Percentiles rank a stretch among this genome's conserved stretches.
phyloP scores from a whole-genome alignment of 1,140 invertebrate species.

The Holotrichia oblita region DNA sequence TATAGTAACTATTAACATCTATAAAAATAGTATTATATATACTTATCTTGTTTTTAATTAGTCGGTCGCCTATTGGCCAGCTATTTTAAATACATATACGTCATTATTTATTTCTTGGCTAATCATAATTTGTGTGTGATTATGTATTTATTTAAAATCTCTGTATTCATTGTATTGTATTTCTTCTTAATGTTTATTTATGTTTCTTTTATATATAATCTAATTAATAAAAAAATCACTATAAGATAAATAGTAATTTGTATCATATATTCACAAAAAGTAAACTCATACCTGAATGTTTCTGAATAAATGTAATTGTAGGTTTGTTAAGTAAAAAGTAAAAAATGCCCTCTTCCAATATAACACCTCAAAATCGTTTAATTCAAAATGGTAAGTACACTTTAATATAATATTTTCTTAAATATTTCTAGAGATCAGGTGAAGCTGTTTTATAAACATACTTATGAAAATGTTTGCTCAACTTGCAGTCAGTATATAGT shows the following conservation, averaged over 20 bases:
- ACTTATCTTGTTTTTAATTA: constrained; percentile 23
- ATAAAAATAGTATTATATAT: constrained; percentile 36
- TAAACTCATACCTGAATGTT: no score
- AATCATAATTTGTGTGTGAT: constrained; percentile 32
- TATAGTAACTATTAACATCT: constrained; percentile 34
- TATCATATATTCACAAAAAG: no score
- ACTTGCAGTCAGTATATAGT: no score
- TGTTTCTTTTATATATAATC: constrained; percentile 33
- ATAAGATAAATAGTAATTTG: neutral
- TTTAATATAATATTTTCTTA: no score
- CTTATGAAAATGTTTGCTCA: no score
- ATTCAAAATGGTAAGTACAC: no score
- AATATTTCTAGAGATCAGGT: no score
- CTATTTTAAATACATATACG: constrained; percentile 24
- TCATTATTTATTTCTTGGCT: constrained; percentile 34
- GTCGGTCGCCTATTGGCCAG: neutral
- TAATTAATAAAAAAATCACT: constrained; percentile 30
- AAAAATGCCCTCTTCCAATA: no score
- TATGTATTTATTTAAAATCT: constrained; percentile 30
- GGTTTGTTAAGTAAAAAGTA: no score
- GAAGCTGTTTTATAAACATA: no score
- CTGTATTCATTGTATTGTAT: constrained; percentile 34
- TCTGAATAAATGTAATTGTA: no score
- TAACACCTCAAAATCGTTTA: no score
- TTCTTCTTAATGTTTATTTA: constrained; percentile 36